These are phyloP conservation scores for Plusia festucae DNA, from an alignment of 2,888 invertebrate genomes.

Conservation along the genomic window DNA sequence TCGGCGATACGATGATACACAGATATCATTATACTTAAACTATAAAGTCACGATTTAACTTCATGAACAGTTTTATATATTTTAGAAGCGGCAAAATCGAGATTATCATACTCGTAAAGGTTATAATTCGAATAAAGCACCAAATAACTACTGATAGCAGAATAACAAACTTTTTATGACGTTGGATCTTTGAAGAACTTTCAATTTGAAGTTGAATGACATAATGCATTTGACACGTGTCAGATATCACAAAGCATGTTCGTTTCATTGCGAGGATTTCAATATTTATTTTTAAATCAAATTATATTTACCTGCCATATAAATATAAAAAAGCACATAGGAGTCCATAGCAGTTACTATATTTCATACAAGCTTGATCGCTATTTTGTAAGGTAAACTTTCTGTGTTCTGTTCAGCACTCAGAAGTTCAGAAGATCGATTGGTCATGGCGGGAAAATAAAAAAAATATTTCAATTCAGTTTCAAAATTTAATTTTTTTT, in stretches of 20 bases:
- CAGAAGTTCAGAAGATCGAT: too few relatives aligned
- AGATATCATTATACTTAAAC: slow-evolving; percentile 2
- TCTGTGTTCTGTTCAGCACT: too few relatives aligned
- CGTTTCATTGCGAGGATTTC: too few relatives aligned
- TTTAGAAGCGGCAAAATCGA: slow-evolving; percentile 8
- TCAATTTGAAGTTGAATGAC: slow-evolving; percentile 16
- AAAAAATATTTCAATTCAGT: neutral
- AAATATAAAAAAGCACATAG: too few relatives aligned
- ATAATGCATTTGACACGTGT: slow-evolving; percentile 5
- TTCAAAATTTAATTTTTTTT: too few relatives aligned
- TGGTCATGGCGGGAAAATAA: slow-evolving; percentile 35
- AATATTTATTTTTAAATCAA: too few relatives aligned
- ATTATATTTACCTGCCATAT: too few relatives aligned
- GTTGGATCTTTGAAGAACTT: neutral
- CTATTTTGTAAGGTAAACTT: too few relatives aligned
- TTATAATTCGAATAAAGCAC: slow-evolving; percentile 48
- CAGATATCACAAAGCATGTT: neutral
- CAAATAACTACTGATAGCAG: slow-evolving; percentile 1
- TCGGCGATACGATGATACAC: slow-evolving; percentile 15
- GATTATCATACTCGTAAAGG: slow-evolving; percentile 22
- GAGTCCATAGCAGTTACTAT: too few relatives aligned
- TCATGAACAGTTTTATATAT: slow-evolving; percentile 6
- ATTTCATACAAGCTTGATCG: too few relatives aligned
- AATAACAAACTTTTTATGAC: slow-evolving; percentile 2
- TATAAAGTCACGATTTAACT: slow-evolving; percentile 21